Percentiles rank a stretch among this genome's conserved stretches.
Conservation (phyloP, 2,113 vertebrate species). For the Channa maculata region DNA sequence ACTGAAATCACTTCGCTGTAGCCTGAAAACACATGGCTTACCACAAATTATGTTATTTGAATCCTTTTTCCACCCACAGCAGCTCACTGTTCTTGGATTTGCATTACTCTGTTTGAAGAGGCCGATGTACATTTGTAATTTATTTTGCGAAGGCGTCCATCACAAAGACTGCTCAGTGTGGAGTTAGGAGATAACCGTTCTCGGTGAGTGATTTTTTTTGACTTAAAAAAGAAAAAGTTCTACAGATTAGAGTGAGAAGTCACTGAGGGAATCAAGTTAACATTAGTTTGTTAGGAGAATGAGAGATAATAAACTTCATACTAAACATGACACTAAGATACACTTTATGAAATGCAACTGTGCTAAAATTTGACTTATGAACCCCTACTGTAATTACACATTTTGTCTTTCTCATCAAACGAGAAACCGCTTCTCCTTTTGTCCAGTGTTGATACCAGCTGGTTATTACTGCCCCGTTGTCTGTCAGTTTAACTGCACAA, state of each 20-base stretch:
- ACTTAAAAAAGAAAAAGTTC: not conserved
- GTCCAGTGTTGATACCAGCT: not conserved
- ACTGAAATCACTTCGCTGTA: not conserved
- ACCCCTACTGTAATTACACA: no score
- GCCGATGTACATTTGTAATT: constrained; percentile 4
- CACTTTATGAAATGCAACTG: no score
- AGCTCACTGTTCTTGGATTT: constrained; percentile 36
- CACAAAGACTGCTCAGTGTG: not conserved
- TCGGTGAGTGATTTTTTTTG: constrained; percentile 40
- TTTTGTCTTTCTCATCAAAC: no score
- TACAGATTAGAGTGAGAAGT: not conserved
- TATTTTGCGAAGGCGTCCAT: constrained; percentile 13
- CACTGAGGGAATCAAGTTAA: not conserved
- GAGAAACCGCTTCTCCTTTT: no score
- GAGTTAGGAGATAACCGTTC: not conserved
- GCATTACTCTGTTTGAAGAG: constrained; percentile 35
- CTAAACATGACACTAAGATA: no score
- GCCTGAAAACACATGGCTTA: not conserved
- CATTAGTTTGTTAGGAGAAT: not conserved
- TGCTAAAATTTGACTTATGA: no score
- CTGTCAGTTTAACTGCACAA: not conserved
- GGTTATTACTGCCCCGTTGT: not conserved
- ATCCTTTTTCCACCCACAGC: not conserved
- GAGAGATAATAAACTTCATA: no score
- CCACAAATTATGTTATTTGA: constrained; percentile 39